Evolutionary conservation across 2,797 vertebrate species (phyloP).

Genomic region (Gymnocypris eckloni): DNA sequence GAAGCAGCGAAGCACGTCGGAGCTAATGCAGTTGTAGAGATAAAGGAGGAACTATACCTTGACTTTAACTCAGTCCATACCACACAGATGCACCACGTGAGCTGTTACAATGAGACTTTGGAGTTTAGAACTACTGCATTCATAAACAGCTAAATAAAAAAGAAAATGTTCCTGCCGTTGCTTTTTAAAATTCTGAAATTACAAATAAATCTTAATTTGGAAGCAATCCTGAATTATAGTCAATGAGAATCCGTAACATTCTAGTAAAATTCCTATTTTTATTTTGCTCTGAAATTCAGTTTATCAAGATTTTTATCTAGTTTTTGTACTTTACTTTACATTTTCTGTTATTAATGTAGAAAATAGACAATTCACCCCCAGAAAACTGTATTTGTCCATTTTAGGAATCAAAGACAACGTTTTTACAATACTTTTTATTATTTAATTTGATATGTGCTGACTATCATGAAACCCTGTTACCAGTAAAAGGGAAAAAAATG

Average conservation of each 20-base stretch:
- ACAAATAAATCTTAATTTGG: neutral
- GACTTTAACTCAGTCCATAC: neutral
- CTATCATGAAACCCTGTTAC: neutral
- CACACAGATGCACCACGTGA: neutral
- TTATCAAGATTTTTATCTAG: neutral
- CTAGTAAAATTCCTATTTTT: neutral
- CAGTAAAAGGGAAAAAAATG: neutral
- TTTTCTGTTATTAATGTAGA: neutral
- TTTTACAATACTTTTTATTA: neutral
- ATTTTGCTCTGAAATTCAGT: neutral
- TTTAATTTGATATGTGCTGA: neutral
- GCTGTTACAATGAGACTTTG: neutral
- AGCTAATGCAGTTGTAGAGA: constrained; percentile 34
- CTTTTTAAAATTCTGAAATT: neutral
- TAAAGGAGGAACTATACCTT: constrained; percentile 35
- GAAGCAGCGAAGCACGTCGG: constrained; percentile 37
- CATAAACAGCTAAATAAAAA: neutral
- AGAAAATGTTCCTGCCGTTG: neutral
- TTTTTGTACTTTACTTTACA: neutral
- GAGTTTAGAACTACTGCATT: neutral
- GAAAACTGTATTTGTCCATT: neutral
- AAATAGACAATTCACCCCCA: neutral
- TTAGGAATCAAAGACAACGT: neutral
- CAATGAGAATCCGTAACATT: neutral
- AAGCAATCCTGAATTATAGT: neutral